A percentile compares a stretch with the other conserved stretches of the same genome.
Conservation (phyloP, 2,113 vertebrate species). For the Camelus dromedarius region DNA sequence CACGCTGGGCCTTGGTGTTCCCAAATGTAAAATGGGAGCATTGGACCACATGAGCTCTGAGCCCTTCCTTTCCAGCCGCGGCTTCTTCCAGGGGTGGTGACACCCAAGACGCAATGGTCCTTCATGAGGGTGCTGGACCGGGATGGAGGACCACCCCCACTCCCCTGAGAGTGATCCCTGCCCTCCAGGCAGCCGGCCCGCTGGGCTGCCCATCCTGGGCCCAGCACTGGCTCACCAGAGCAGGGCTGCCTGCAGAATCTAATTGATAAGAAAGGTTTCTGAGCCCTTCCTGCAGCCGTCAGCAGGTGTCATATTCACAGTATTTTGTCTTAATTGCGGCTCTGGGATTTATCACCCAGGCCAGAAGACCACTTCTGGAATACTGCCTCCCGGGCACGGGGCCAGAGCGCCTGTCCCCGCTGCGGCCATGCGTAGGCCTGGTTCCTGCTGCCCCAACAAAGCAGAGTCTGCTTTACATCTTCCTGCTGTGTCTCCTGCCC, state of each 20-base stretch:
- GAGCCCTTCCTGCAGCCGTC: slow-evolving; percentile 47
- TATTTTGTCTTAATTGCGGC: slow-evolving; percentile 58
- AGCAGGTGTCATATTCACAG: slow-evolving; percentile 68
- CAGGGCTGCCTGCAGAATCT: slow-evolving; percentile 14
- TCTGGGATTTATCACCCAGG: slow-evolving; percentile 67
- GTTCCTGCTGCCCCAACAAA: background rate
- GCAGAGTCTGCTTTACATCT: background rate
- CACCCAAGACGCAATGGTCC: background rate
- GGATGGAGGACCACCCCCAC: background rate
- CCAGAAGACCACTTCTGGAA: slow-evolving; percentile 69
- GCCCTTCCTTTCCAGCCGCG: background rate
- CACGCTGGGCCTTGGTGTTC: background rate
- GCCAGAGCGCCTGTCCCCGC: background rate
- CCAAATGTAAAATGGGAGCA: background rate
- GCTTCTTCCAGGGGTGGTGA: background rate
- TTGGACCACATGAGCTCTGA: background rate
- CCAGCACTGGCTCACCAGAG: background rate
- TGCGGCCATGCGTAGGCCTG: background rate
- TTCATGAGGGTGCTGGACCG: background rate
- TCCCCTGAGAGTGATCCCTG: background rate
- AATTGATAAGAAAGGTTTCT: slow-evolving; percentile 59
- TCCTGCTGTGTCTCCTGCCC: background rate
- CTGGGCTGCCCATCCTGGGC: background rate
- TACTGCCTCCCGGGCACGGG: background rate
- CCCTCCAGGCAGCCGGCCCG: background rate